A percentile compares a stretch with the other conserved stretches of the same genome.
These are phyloP conservation scores for Macrosoma leucophasiata DNA, from an alignment of 2,888 invertebrate species.

Conservation along the genomic window DNA sequence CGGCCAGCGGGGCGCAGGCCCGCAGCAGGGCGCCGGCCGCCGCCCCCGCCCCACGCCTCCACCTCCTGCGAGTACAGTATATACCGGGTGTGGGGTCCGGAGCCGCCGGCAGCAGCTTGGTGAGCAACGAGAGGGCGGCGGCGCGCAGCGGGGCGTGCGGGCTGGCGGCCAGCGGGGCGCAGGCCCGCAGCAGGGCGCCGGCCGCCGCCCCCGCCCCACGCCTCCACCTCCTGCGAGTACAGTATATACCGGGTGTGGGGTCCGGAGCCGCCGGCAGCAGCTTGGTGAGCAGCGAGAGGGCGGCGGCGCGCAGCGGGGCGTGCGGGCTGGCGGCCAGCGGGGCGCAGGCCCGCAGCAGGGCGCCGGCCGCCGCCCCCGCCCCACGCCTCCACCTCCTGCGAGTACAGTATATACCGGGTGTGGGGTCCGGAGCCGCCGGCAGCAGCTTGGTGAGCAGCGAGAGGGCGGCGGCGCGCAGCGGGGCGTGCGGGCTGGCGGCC, in stretches of 20 bases:
- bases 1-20: slow-evolving; percentile 59
- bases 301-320: slow-evolving; percentile 78
- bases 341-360: slow-evolving; percentile 36
- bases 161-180: slow-evolving; percentile 65
- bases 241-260: slow-evolving; percentile 49
- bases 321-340: slow-evolving; percentile 63
- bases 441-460: slow-evolving; percentile 72
- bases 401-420: slow-evolving; percentile 37
- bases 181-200: slow-evolving; percentile 57
- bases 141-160: slow-evolving; percentile 74
- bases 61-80: slow-evolving; percentile 58
- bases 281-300: slow-evolving; percentile 78
- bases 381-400: neutral
- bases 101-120: slow-evolving; percentile 54
- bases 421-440: slow-evolving; percentile 49
- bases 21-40: slow-evolving; percentile 55
- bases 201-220: slow-evolving; percentile 51
- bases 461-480: slow-evolving; percentile 82
- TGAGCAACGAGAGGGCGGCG: slow-evolving; percentile 81
- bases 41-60: slow-evolving; percentile 53
- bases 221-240: slow-evolving; percentile 57
- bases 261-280: slow-evolving; percentile 54
- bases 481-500: slow-evolving; percentile 58
- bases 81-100: slow-evolving; percentile 49
- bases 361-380: neutral